A percentile compares a stretch with the other conserved stretches of the same genome.
Evolutionary conservation across 2,113 vertebrate genomes (phyloP).

Genomic region (Panthera uncia): DNA sequence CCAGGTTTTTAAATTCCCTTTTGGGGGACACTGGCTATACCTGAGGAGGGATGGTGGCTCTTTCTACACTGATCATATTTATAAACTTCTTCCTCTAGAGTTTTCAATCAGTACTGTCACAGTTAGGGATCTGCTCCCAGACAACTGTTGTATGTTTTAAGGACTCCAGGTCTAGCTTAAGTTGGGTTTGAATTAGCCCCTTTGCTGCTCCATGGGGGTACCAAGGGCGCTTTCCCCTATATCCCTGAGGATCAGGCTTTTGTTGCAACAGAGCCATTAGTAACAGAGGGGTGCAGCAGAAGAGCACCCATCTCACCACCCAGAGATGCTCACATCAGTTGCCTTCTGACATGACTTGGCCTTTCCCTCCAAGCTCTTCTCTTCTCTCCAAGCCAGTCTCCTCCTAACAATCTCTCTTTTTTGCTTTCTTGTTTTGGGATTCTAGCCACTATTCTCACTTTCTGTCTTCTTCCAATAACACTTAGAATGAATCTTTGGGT

Average conservation of each 20-base stretch:
- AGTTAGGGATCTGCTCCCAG: not conserved
- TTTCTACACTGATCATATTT: not conserved
- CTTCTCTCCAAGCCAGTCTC: not conserved
- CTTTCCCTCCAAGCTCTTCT: not conserved
- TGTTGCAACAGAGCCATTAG: not conserved
- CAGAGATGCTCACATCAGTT: not conserved
- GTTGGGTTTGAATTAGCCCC: not conserved
- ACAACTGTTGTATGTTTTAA: not conserved
- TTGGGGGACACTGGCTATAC: not conserved
- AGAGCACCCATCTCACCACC: too few species aligned
- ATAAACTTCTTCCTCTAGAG: not conserved
- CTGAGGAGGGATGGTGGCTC: too few species aligned
- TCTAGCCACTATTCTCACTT: not conserved
- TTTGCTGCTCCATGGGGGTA: too few species aligned
- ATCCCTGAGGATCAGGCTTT: not conserved
- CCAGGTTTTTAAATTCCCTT: not conserved
- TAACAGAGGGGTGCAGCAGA: not conserved
- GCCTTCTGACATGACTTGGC: not conserved
- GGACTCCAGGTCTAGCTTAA: not conserved
- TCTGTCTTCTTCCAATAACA: not conserved
- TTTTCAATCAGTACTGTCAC: not conserved
- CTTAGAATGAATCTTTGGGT: not conserved
- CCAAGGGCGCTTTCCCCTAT: rapidly evolving
- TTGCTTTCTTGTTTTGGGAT: not conserved
- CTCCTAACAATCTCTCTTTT: not conserved